These are phyloP conservation scores for Todiramphus chloris DNA, from an alignment of 2,113 vertebrate species.

Conservation along the genomic window DNA sequence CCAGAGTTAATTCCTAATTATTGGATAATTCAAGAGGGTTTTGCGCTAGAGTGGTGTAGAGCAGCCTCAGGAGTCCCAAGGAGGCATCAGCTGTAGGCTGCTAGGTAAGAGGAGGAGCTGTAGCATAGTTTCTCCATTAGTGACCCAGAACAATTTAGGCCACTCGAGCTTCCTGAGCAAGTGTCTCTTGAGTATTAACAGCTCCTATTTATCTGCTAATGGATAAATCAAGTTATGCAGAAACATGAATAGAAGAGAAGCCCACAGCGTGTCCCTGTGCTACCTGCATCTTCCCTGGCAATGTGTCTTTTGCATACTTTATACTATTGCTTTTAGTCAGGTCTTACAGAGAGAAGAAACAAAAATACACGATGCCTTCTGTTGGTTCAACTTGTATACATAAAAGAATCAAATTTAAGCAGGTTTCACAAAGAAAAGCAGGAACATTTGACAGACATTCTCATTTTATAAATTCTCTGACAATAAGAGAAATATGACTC, in stretches of 20 bases:
- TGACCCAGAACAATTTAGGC: background rate
- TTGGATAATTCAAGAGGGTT: background rate
- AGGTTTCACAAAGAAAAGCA: background rate
- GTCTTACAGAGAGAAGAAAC: background rate
- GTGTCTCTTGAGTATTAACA: background rate
- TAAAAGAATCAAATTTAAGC: background rate
- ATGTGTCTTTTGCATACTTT: background rate
- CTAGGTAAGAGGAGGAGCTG: background rate
- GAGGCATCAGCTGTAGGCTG: background rate
- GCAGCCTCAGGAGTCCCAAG: background rate
- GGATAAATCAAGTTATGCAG: slow-evolving; percentile 9
- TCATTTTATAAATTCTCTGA: background rate
- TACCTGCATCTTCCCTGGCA: background rate
- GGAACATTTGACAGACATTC: background rate
- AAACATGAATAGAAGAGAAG: background rate
- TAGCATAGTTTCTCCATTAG: background rate
- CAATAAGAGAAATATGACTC: background rate
- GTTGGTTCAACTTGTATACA: background rate
- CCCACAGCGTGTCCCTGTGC: rapidly evolving
- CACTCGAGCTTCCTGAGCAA: background rate
- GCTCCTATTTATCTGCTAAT: slow-evolving; percentile 5
- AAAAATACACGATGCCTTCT: background rate
- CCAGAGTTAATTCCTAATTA: background rate
- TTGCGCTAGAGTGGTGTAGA: background rate
- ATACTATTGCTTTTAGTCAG: background rate